A percentile compares a stretch with the other conserved stretches of the same genome.
Conservation (phyloP, 2,113 vertebrate genomes). For the Datnioides undecimradiatus region DNA sequence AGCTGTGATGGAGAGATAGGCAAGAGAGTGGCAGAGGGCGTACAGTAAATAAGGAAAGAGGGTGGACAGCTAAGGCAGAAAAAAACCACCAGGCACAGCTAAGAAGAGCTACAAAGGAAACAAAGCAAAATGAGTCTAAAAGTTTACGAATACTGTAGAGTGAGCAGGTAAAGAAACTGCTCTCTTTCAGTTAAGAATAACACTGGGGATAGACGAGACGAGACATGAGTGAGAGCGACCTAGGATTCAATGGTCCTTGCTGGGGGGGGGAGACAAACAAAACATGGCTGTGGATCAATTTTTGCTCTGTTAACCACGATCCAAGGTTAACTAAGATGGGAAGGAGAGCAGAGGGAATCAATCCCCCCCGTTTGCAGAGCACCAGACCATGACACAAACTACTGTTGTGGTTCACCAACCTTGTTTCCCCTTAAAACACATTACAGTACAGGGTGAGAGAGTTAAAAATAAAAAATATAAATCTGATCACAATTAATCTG, state of each 20-base stretch:
- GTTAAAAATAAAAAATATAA: background rate
- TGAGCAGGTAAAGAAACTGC: background rate
- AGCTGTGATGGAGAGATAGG: constrained; percentile 75
- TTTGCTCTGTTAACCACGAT: constrained; percentile 62
- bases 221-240: constrained; percentile 41
- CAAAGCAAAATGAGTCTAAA: constrained; percentile 6
- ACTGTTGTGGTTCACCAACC: constrained; percentile 29
- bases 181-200: constrained; percentile 25
- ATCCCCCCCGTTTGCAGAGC: constrained; percentile 66
- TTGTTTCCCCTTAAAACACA: constrained; percentile 30
- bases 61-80: constrained; percentile 23
- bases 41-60: constrained; percentile 53
- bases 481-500: background rate
- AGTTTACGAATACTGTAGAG: background rate
- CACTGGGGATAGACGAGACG: background rate
- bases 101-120: constrained; percentile 12
- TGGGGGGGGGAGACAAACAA: constrained; percentile 56
- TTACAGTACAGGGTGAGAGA: background rate
- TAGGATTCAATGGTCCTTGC: constrained; percentile 45
- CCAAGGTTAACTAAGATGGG: constrained; percentile 58
- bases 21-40: constrained; percentile 47
- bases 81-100: background rate
- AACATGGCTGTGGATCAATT: constrained; percentile 63
- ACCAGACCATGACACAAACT: constrained; percentile 47
- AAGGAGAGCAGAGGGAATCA: constrained; percentile 50